A percentile compares a stretch with the other conserved stretches of the same genome.
Evolutionary conservation across 2,113 vertebrate species (phyloP).

Genomic region (Alaudala cheleensis): DNA sequence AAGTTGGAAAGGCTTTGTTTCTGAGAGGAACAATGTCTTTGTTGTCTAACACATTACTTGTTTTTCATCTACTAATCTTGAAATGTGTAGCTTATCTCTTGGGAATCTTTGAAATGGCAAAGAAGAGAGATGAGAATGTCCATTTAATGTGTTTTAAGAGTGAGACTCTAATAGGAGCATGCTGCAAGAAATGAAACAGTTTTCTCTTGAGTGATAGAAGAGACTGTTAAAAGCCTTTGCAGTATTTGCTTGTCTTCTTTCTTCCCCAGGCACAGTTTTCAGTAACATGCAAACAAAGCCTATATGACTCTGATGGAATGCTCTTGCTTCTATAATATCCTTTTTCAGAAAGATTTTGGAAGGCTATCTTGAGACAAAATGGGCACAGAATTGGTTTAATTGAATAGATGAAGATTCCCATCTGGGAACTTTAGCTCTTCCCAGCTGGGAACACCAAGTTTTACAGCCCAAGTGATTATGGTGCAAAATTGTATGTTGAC

Average conservation of each 20-base stretch:
- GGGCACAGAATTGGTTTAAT: neutral
- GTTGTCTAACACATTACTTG: neutral
- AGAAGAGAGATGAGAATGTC: neutral
- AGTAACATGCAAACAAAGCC: neutral
- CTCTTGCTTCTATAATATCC: neutral
- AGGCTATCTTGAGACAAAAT: neutral
- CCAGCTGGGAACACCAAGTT: neutral
- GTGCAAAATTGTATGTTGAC: neutral
- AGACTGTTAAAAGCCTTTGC: neutral
- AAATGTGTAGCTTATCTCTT: slow-evolving; percentile 40
- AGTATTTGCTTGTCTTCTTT: neutral
- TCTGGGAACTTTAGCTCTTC: neutral
- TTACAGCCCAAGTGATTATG: neutral
- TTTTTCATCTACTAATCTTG: slow-evolving; percentile 29
- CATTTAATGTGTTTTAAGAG: neutral
- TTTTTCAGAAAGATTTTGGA: neutral
- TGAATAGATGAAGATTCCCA: neutral
- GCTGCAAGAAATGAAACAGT: neutral
- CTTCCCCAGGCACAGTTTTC: neutral
- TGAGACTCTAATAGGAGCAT: neutral
- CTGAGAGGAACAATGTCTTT: neutral
- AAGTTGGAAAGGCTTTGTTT: slow-evolving; percentile 4
- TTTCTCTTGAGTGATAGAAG: neutral
- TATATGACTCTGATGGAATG: neutral
- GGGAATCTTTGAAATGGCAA: neutral